phyloP scores from a whole-genome alignment of 2,797 vertebrate species.

The Psittacula echo region DNA sequence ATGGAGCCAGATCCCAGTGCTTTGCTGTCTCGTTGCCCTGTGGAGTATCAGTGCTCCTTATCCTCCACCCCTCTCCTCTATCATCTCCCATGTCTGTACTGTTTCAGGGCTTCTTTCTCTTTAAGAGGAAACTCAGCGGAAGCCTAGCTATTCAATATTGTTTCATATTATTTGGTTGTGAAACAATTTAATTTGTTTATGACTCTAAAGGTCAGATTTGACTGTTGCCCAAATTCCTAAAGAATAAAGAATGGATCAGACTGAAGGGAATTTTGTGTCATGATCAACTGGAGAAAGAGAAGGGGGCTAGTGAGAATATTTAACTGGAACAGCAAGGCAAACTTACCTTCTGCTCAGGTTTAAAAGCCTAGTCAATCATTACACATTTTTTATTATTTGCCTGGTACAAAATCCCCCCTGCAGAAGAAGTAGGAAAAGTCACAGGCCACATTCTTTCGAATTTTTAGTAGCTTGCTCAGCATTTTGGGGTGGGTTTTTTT shows the following conservation, averaged over 20 bases:
- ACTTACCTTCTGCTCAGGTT: constrained; percentile 64
- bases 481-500: neutral
- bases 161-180: constrained; percentile 53
- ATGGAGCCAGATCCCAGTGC: neutral
- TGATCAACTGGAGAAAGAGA: constrained; percentile 30
- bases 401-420: constrained; percentile 68
- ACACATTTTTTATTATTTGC: constrained; percentile 80
- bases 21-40: fast-evolving
- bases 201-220: constrained; percentile 61
- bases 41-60: fast-evolving
- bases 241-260: constrained; percentile 49
- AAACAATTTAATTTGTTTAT: constrained; percentile 67
- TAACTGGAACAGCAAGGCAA: constrained; percentile 66
- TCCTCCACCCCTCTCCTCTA: neutral
- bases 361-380: constrained; percentile 78
- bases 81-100: neutral
- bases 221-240: constrained; percentile 53
- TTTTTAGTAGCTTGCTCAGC: constrained; percentile 1
- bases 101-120: constrained; percentile 42
- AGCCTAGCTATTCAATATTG: constrained; percentile 53
- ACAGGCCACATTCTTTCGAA: constrained; percentile 4
- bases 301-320: constrained; percentile 48
- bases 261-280: constrained; percentile 27
- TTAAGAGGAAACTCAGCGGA: constrained; percentile 34
- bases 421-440: constrained; percentile 15